These are phyloP conservation scores for Epinotia demarniana DNA, from an alignment of 2,888 invertebrate genomes.

Conservation along the genomic window DNA sequence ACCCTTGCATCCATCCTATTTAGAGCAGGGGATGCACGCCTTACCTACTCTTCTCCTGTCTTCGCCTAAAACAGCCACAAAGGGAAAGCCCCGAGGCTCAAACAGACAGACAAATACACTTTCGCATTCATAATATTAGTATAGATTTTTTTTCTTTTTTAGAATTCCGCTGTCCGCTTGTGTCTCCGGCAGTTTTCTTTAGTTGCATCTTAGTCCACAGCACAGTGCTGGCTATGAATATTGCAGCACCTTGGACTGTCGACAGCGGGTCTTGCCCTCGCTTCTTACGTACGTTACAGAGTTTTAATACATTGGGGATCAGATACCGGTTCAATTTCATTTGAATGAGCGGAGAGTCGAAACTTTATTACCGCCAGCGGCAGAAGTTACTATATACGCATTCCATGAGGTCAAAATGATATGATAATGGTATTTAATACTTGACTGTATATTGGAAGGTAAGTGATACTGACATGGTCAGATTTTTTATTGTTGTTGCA, in stretches of 20 bases:
- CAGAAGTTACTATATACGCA: background rate
- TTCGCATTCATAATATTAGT: too few relatives aligned
- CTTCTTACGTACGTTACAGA: constrained; percentile 34
- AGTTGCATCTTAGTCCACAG: constrained; percentile 46
- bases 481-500: too few relatives aligned
- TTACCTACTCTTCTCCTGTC: too few relatives aligned
- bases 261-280: constrained; percentile 41
- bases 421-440: too few relatives aligned
- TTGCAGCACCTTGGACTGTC: constrained; percentile 47
- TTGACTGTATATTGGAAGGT: too few relatives aligned
- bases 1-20: too few relatives aligned
- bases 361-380: background rate
- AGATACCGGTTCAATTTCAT: background rate
- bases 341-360: background rate
- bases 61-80: too few relatives aligned
- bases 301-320: constrained; percentile 33
- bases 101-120: too few relatives aligned
- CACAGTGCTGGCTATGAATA: constrained; percentile 54
- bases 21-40: too few relatives aligned
- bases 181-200: constrained; percentile 10
- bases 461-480: too few relatives aligned
- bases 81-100: too few relatives aligned
- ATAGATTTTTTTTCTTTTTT: background rate
- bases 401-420: background rate
- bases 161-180: background rate